These are phyloP conservation scores for Paradoxurus hermaphroditus DNA, from an alignment of 2,113 vertebrate species.

Conservation along the genomic window DNA sequence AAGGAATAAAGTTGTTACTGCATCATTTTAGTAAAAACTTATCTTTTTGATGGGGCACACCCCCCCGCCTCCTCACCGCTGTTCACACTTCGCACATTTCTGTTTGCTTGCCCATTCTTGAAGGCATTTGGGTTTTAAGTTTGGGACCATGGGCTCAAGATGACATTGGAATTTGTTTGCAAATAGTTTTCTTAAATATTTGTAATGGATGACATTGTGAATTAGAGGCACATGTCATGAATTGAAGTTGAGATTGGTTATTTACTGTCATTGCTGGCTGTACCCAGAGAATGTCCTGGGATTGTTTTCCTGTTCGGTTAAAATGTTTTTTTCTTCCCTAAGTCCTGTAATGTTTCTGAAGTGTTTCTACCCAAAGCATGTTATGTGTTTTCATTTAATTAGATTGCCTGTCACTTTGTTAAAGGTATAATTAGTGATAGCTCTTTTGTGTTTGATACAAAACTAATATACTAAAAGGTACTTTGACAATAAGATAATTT, in stretches of 20 bases:
- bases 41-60: neutral
- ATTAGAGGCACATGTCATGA: neutral
- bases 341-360: constrained; percentile 26
- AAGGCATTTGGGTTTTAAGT: constrained; percentile 34
- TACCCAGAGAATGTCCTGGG: neutral
- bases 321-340: neutral
- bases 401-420: neutral
- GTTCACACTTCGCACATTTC: neutral
- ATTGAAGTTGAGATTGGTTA: neutral
- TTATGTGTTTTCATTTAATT: constrained; percentile 48
- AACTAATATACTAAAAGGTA: neutral
- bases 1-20: neutral
- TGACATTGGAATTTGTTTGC: neutral
- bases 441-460: constrained; percentile 38
- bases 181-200: constrained; percentile 44
- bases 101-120: neutral
- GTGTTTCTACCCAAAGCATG: neutral
- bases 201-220: neutral
- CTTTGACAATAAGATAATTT: constrained; percentile 34
- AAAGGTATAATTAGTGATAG: constrained; percentile 21
- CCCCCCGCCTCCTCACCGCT: neutral
- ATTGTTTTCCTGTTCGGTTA: neutral
- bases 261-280: neutral
- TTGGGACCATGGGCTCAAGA: neutral
- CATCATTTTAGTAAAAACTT: neutral